Evolutionary conservation across 2,797 vertebrate species (phyloP).

Genomic region (Lagorchestes hirsutus): DNA sequence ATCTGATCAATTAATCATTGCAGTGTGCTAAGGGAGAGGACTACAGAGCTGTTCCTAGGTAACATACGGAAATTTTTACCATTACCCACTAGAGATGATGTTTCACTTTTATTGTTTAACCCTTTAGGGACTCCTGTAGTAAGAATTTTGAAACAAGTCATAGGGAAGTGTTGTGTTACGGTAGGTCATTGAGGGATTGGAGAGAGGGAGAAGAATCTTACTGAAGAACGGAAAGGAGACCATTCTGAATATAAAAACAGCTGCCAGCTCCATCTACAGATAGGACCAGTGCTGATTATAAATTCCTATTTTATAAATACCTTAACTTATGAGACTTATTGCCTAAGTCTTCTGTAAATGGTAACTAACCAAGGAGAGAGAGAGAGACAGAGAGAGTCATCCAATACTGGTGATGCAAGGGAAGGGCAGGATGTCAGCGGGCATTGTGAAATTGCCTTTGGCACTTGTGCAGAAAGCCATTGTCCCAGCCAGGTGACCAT

Average conservation of each 20-base stretch:
- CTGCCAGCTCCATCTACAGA: background rate
- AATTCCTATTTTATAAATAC: constrained; percentile 36
- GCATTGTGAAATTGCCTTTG: constrained; percentile 56
- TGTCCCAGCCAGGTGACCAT: constrained; percentile 64
- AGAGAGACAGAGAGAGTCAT: constrained; percentile 15
- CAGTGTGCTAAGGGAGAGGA: background rate
- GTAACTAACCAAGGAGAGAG: background rate
- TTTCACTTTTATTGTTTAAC: constrained; percentile 29
- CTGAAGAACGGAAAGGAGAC: background rate
- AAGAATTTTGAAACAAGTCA: constrained; percentile 32
- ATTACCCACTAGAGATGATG: background rate
- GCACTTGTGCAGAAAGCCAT: constrained; percentile 27
- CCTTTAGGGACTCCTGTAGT: constrained; percentile 16
- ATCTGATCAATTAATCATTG: background rate
- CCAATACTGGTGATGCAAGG: constrained; percentile 49
- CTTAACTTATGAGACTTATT: background rate
- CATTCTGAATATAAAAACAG: background rate
- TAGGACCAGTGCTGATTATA: background rate
- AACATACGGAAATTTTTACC: background rate
- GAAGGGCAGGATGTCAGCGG: constrained; percentile 51
- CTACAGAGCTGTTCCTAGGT: background rate
- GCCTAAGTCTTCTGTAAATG: constrained; percentile 14
- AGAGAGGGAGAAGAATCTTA: background rate
- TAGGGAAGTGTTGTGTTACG: background rate
- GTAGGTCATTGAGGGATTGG: background rate